A percentile compares a stretch with the other conserved stretches of the same genome.
These are phyloP conservation scores for Frieseomelitta varia DNA, from an alignment of 1,140 invertebrate genomes.

Conservation along the genomic window DNA sequence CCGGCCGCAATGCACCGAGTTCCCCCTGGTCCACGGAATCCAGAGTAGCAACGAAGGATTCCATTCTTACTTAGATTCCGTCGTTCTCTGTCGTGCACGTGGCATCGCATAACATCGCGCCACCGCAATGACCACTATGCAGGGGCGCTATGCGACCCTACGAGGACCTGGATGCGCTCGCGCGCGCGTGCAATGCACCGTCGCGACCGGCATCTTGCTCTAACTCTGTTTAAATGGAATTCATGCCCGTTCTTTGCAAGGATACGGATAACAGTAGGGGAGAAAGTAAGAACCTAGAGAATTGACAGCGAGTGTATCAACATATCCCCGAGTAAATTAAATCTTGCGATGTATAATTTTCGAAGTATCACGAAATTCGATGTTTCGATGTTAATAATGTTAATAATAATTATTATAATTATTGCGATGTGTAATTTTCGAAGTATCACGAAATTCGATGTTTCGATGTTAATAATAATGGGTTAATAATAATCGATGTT, in stretches of 20 bases:
- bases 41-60: constrained; percentile 18
- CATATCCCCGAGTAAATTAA: too few relatives aligned
- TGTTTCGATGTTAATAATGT: too few relatives aligned
- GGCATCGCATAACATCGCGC: constrained; percentile 68
- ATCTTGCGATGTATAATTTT: too few relatives aligned
- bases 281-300: not conserved
- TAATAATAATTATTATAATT: too few relatives aligned
- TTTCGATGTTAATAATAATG: too few relatives aligned
- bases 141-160: constrained; percentile 69
- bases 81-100: constrained; percentile 6
- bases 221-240: constrained; percentile 43
- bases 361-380: too few relatives aligned
- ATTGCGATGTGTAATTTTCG: too few relatives aligned
- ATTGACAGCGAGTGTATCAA: too few relatives aligned
- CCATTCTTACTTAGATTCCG: constrained; percentile 48
- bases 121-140: constrained; percentile 75
- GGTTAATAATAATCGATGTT: too few relatives aligned
- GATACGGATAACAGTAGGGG: not conserved
- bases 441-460: too few relatives aligned
- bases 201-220: constrained; percentile 28
- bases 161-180: constrained; percentile 64
- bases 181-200: constrained; percentile 60
- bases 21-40: constrained; percentile 3
- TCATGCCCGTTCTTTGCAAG: not conserved
- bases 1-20: not conserved